Base-by-base conservation (phyloP, 2,113 vertebrate genomes). In the Trachemys scripta region DNA sequence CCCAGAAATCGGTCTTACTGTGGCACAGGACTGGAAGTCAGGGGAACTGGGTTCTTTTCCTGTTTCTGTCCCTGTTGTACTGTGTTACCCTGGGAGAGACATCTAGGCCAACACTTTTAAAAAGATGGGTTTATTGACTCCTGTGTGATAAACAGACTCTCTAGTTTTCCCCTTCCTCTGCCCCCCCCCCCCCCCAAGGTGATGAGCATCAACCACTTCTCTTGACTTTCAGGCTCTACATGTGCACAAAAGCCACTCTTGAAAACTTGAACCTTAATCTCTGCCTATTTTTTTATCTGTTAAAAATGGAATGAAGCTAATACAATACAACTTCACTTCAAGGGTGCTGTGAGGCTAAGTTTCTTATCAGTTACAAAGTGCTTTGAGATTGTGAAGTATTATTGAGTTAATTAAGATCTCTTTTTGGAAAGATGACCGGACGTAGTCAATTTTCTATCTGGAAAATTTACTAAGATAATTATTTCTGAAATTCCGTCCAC, bases 291-390 rank as follows among this genome's bases (percentile, higher is more conserved):
- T 49, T 7, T 17, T 5, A 49, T 80, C 38, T 83, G 11, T 16
- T 83, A 12, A 88, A 82, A 90, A 90, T 89, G 13, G 0, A 1
- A 3, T 45, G 42, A 78, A 59, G 59, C n/a, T 78, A 84, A 80
- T 59, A 0, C 22, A 27, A 69, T 51, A 0, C 2, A 82, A 35
- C 0, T 27, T 88, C 7, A 7, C 4, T 84, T 7, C 2, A 11
- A 4, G 56, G 35, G 27, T 85, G 6, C 38, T 69, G 9, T 12
- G 65, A 89, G n/a, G 24, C 24, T 80, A 9, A 82, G 1, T 75
- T 93, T 85, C 16, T n/a, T 69, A 69, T 35, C 62, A 69, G 35
- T n/a, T 65, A 65, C 31, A 72, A 88, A 83, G 85, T 45, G 1
- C 4, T 65, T 62, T 90, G n/a, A 82, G 27, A 56, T 57, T 78